Base-by-base conservation (phyloP, 2,888 invertebrate genomes). In the Hemithea aestivaria region DNA sequence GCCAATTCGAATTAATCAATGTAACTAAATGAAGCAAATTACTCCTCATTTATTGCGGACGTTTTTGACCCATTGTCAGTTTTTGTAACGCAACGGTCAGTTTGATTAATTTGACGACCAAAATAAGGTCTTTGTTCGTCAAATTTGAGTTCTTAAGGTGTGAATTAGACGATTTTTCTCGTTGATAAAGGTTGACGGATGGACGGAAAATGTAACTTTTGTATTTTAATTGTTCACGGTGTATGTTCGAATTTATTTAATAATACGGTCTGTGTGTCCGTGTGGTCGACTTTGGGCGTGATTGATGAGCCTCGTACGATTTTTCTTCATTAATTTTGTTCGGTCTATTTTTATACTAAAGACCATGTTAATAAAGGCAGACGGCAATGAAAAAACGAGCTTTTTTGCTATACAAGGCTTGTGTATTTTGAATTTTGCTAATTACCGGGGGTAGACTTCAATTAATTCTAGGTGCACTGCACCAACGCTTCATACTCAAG, bases 121-220 rank as follows among this genome's bases (percentile, higher is more conserved):
- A 53, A 54, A 52, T 56, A 56, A 66, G 63, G 61, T 63, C 71
- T 68, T 67, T 65, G 68, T 66, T 55, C 58, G 73, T 73, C 73
- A 70, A 72, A 67, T 60, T 71, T 63, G 64, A 62, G 55, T 56
- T 65, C 63, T 58, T 63, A 65, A 80, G 71, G 83, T 83, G 83
- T 83, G 76, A 84, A 84, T 83, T 77, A 81, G 81, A 73, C 68
- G 82, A 83, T 84, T 79, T 83, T 80, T 80, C 78, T 77, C 66
- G 59, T 55, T 78, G 84, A 85, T 84, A 84, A 78, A 80, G 77
- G 76, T 81, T 77, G 82, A 82, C 75, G 68, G 79, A 78, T 70
- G 71, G 66, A 70, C 53, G 66, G 67, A 72, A 75, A 76, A 75
- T 66, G 68, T 62, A 41, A 49, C 67, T 71, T 77, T 79, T 80